Base-by-base conservation (phyloP, 2,888 invertebrate genomes). In the Euspilapteryx auroguttella region DNA sequence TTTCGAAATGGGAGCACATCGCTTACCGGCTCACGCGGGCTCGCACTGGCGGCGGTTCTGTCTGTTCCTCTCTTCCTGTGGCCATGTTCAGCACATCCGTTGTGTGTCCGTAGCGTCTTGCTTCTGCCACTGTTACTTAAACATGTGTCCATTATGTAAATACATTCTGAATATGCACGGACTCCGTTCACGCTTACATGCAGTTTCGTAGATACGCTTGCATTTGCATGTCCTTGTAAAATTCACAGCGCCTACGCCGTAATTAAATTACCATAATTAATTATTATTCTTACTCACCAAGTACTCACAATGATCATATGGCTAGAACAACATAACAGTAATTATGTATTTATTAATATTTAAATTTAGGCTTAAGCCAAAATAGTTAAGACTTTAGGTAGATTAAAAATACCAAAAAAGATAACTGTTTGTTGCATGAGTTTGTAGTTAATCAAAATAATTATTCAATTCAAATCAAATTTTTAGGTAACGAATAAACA, bases 31-130 rank as follows among this genome's bases (percentile, higher is more conserved):
- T 65, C 48, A 58, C 65, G 61, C 62, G 58, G 62, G 64, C 62
- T 59, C 64, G 68, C 71, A 66, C 71, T 68, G 63, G 64, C 75
- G 75, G 71, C 62, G 75, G 75, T 59, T 65, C 69, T 73, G 75
- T 75, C 77, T 77, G 77, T 75, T 71, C 65, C 77, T 77, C 76
- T 76, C 75, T 68, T n/a, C n/a, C 77, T 76, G 77, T 76, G 77
- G 75, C 65, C 59, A 68, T 65, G 73, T 71, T 57, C 59, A 49
- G 38, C 65, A 69, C 71, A 64, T 61, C 56, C 61, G 57, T 61
- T 32, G 28, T 29, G 8, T 59, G 42, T 57, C 58, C 52, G 59
- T 62, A 56, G 23, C 27, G 27, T 32, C 25, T 34, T 14, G 11
- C n/a, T 23, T 23, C 11, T 23, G 23, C n/a, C 17, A 17, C 17